These are phyloP conservation scores for Heptranchias perlo DNA, from an alignment of 2,113 vertebrate species.

Conservation along the genomic window DNA sequence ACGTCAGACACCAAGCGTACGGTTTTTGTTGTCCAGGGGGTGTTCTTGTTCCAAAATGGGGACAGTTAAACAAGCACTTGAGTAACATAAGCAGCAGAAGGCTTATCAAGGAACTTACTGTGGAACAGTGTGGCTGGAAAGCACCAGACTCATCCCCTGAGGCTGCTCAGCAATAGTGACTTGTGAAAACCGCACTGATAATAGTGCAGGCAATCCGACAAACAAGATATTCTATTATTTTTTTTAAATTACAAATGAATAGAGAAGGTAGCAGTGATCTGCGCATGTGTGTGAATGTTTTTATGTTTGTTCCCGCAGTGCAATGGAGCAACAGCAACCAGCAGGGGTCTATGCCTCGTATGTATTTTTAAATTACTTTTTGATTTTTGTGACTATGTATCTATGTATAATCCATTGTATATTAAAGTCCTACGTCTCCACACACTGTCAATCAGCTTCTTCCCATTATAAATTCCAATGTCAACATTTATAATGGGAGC, in stretches of 20 bases:
- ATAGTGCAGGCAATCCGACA: neutral
- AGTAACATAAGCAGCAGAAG: neutral
- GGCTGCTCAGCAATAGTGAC: neutral
- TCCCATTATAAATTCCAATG: neutral
- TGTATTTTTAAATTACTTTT: neutral
- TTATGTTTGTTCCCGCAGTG: slow-evolving; percentile 28
- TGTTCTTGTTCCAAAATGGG: neutral
- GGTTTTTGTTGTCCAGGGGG: neutral
- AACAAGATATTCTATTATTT: neutral
- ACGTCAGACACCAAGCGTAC: neutral
- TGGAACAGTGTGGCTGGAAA: neutral
- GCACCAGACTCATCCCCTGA: neutral
- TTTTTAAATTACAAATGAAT: neutral
- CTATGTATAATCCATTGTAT: neutral
- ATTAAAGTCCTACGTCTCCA: neutral
- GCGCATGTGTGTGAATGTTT: slow-evolving; percentile 17
- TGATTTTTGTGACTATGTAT: neutral
- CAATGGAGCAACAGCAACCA: slow-evolving; percentile 32
- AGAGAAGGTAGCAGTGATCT: neutral
- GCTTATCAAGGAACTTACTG: neutral
- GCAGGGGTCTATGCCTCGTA: slow-evolving; percentile 29
- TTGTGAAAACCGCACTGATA: neutral
- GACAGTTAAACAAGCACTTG: neutral
- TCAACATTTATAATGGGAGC: neutral
- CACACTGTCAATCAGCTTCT: neutral